Base-by-base conservation (phyloP, 2,797 vertebrate genomes). In the Tangara arthus region DNA sequence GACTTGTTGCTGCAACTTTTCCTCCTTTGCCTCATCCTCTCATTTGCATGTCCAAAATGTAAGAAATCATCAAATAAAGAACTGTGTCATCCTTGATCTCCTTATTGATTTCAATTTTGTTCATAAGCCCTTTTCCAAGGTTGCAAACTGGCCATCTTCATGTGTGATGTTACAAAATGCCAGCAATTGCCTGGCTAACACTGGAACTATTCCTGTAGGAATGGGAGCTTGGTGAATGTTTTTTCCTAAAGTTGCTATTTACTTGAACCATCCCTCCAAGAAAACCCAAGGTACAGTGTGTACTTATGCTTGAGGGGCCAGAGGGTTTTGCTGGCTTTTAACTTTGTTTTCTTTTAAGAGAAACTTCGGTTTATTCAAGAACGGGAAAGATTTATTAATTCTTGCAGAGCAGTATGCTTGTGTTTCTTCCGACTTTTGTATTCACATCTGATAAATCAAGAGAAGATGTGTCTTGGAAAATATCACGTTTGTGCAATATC, bases 401-500 rank as follows among this genome's bases (percentile, higher is more conserved):
- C 37, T 65, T 44, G 23, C 44, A 28, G 47, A 87, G 37, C 34
- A 66, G 26, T 1, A 27, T 8, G 13, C 7, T 39, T 20, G 1
- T 15, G 27, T 46, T 73, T 57, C n/a, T 57, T 63, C 23, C 4
- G 30, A 70, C 56, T 56, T n/a, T 21, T 15, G 30, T 44, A 13
- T 42, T 70, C 44, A 23, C 16, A 32, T 37, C 59, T n/a, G n/a
- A 13, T 49, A 46, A 79, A 32, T 14, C 35, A 44, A 37, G 42
- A 61, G 41, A 68, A 89, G 11, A 14, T 19, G 17, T 32, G 30
- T 39, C 46, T 49, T 50, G 68, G 71, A 69, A 84, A 44, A 66
- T 4, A 32, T 2, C 3, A 0, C 9, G 10, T 26, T 63, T n/a
- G 14, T 52, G 44, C 47, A 46, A 7, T 9, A 56, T 10, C 50